These are phyloP conservation scores for Gryllus bimaculatus DNA, from an alignment of 1,140 invertebrate genomes.

Conservation along the genomic window DNA sequence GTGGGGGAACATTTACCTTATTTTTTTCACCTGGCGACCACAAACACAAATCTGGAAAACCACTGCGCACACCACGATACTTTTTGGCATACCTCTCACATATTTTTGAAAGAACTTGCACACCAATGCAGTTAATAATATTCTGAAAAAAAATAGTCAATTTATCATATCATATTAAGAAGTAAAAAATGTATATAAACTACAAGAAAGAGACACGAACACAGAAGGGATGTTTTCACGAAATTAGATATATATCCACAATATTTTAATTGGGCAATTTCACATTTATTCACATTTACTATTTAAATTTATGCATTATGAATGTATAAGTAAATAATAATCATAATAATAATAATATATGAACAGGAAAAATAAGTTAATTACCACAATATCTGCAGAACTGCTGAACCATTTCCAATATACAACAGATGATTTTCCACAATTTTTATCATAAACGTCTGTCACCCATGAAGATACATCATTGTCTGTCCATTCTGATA, in stretches of 20 bases:
- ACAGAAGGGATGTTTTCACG: too few relatives aligned
- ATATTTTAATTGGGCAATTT: too few relatives aligned
- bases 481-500: background rate
- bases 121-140: conserved; percentile 13
- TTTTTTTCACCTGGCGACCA: conserved; percentile 6
- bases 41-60: conserved; percentile 16
- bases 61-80: conserved; percentile 13
- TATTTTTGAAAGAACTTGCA: conserved; percentile 8
- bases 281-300: background rate
- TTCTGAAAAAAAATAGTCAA: conserved; percentile 10
- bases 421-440: conserved; percentile 11
- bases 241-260: too few relatives aligned
- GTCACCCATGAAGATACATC: background rate
- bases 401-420: conserved; percentile 9
- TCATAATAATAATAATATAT: background rate
- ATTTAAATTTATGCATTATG: background rate
- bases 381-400: background rate
- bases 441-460: background rate
- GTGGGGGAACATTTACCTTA: background rate
- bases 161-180: background rate
- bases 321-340: too few relatives aligned
- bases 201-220: too few relatives aligned
- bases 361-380: background rate
- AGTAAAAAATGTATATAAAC: too few relatives aligned
- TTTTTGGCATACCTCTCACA: conserved; percentile 17